Conservation (phyloP, 2,113 vertebrate species). For the Aythya baeri region DNA sequence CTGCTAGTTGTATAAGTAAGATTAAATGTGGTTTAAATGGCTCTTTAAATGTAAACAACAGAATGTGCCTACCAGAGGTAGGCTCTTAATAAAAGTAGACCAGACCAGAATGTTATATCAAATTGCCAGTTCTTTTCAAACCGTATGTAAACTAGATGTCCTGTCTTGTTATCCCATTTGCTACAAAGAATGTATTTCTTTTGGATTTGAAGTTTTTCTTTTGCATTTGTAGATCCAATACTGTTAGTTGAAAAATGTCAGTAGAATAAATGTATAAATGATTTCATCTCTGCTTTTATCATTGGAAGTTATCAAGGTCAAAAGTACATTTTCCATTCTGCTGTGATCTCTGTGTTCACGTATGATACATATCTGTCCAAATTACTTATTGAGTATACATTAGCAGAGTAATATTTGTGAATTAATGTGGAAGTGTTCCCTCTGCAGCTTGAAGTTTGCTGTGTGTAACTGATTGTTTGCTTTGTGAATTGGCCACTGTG, state of each 20-base stretch:
- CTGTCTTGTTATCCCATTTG: neutral
- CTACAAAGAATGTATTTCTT: neutral
- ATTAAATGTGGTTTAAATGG: slow-evolving; percentile 21
- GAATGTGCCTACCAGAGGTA: neutral
- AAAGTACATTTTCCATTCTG: accelerated
- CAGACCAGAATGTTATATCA: slow-evolving; percentile 10
- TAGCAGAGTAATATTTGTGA: neutral
- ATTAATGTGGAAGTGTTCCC: neutral
- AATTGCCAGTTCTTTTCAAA: slow-evolving; percentile 38
- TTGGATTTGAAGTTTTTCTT: neutral
- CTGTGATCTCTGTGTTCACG: neutral
- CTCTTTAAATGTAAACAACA: slow-evolving; percentile 30
- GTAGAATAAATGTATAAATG: neutral
- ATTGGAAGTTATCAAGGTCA: neutral
- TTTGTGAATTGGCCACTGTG: neutral
- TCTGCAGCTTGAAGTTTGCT: neutral
- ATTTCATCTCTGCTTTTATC: neutral
- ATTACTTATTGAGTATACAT: neutral
- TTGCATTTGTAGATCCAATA: neutral
- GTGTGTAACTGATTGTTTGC: neutral
- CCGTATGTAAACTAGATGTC: neutral
- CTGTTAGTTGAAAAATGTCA: neutral
- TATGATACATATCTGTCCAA: neutral
- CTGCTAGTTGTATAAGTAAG: neutral
- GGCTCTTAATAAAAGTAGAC: slow-evolving; percentile 13